These are phyloP conservation scores for Phasianus colchicus DNA, from an alignment of 2,113 vertebrate species.

Conservation along the genomic window DNA sequence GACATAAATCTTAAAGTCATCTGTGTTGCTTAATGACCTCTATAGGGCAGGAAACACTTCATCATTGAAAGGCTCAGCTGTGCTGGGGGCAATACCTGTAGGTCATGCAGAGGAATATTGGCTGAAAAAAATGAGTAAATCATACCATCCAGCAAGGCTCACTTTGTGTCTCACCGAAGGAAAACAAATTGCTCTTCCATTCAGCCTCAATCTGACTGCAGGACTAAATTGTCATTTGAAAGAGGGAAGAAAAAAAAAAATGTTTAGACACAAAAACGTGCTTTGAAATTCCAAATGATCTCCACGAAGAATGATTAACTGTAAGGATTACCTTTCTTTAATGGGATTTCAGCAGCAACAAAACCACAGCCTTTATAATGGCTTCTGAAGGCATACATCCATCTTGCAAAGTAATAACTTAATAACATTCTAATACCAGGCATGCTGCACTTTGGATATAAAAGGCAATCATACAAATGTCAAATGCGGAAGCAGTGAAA, in stretches of 20 bases:
- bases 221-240: not conserved
- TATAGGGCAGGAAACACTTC: not conserved
- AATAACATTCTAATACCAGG: not conserved
- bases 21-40: not conserved
- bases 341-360: not conserved
- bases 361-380: not conserved
- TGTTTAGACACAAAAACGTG: not conserved
- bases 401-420: not conserved
- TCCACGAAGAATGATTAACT: not conserved
- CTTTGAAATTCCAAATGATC: not conserved
- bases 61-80: not conserved
- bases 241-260: not conserved
- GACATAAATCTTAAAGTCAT: not conserved
- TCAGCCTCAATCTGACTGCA: not conserved
- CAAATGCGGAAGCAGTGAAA: not conserved
- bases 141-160: not conserved
- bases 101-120: not conserved
- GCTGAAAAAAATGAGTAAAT: not conserved
- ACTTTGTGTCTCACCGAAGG: not conserved
- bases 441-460: not conserved
- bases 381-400: not conserved
- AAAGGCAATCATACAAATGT: not conserved
- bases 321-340: not conserved
- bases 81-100: not conserved
- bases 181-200: not conserved